phyloP scores from a whole-genome alignment of 2,888 invertebrate genomes.

The Eristalinus aeneus region DNA sequence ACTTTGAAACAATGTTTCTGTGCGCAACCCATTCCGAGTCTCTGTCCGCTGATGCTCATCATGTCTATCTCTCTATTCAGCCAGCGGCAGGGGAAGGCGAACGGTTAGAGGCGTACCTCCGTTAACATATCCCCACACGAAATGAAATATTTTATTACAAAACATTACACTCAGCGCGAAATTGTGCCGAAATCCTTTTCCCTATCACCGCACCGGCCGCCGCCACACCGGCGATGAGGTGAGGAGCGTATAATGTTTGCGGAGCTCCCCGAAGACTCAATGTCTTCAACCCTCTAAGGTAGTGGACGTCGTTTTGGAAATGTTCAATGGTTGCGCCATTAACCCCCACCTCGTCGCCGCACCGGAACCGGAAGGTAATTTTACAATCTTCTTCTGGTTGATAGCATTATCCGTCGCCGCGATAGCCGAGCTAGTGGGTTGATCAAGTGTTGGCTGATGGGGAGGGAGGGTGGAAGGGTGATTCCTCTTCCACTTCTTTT shows the following conservation, averaged over 20 bases:
- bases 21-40: constrained; percentile 29
- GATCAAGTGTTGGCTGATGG: background rate
- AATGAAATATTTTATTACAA: constrained; percentile 59
- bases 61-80: constrained; percentile 33
- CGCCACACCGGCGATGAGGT: background rate
- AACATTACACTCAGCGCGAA: constrained; percentile 47
- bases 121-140: constrained; percentile 33
- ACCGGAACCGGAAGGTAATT: constrained; percentile 55
- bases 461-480: background rate
- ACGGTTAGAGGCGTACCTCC: background rate
- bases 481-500: background rate
- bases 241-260: background rate
- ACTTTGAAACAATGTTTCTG: constrained; percentile 44
- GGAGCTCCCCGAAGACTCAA: background rate
- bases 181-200: constrained; percentile 46
- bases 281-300: constrained; percentile 13
- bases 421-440: background rate
- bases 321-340: constrained; percentile 20
- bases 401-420: constrained; percentile 11
- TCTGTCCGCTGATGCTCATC: background rate
- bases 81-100: background rate
- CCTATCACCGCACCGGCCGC: background rate
- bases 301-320: constrained; percentile 38
- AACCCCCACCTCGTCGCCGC: constrained; percentile 7
- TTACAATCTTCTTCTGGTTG: constrained; percentile 26